Conservation (phyloP, 2,797 vertebrate genomes). For the Macropus fuliginosus region DNA sequence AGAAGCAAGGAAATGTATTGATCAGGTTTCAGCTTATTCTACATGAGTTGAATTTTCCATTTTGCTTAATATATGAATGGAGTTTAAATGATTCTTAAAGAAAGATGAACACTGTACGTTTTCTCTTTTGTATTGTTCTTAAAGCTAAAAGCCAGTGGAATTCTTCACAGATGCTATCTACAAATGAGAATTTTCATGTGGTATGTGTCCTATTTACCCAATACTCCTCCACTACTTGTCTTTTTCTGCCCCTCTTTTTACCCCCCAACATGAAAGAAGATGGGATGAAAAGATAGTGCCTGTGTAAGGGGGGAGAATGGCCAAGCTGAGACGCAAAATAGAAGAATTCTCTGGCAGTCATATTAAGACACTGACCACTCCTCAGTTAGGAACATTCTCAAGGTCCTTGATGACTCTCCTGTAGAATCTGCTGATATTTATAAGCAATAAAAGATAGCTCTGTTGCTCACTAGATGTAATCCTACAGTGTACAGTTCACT, state of each 20-base stretch:
- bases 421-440: background rate
- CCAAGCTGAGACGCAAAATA: background rate
- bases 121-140: background rate
- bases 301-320: background rate
- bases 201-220: background rate
- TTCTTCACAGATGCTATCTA: background rate
- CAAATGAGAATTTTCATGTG: background rate
- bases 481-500: background rate
- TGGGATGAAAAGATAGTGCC: background rate
- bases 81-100: background rate
- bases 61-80: conserved; percentile 24
- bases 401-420: background rate
- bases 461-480: background rate
- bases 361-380: background rate
- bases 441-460: background rate
- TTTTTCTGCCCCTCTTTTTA: conserved; percentile 10
- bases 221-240: background rate
- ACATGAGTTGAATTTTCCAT: conserved; percentile 5
- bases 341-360: background rate
- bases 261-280: background rate
- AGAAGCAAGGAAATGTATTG: conserved; percentile 21
- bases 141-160: background rate
- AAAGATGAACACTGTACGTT: background rate
- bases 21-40: conserved; percentile 8
- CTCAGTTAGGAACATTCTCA: background rate